Evolutionary conservation across 2,888 invertebrate species (phyloP).

Genomic region (Cremastinae sp.): DNA sequence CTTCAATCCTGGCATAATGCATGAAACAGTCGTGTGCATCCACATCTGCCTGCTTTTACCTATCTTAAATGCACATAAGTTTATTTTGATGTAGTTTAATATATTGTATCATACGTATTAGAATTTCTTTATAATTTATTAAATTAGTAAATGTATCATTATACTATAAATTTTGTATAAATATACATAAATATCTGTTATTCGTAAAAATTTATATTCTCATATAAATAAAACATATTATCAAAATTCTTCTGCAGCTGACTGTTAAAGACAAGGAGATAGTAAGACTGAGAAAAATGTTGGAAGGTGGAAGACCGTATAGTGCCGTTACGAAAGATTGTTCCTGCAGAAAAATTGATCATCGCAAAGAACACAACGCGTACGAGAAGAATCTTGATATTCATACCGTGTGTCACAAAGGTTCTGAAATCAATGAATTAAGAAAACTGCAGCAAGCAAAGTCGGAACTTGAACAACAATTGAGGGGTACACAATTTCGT

Average conservation of each 20-base stretch:
- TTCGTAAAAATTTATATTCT: too few species aligned
- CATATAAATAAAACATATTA: too few species aligned
- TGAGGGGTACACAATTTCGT: slow-evolving; percentile 79
- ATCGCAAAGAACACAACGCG: slow-evolving; percentile 57
- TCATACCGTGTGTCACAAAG: slow-evolving; percentile 48
- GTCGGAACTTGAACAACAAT: slow-evolving; percentile 82
- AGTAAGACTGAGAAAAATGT: slow-evolving; percentile 84
- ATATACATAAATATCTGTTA: not conserved
- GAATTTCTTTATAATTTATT: too few species aligned
- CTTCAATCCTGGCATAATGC: not conserved
- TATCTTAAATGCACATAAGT: too few species aligned
- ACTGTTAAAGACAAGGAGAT: slow-evolving; percentile 85
- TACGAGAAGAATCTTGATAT: slow-evolving; percentile 34
- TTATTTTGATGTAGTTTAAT: too few species aligned
- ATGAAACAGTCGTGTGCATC: not conserved
- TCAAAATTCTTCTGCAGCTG: slow-evolving; percentile 67
- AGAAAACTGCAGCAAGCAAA: slow-evolving; percentile 84
- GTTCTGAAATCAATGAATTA: slow-evolving; percentile 79
- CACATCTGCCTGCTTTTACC: not conserved
- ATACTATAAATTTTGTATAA: too few species aligned
- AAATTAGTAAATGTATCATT: too few species aligned
- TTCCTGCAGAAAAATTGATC: slow-evolving; percentile 83
- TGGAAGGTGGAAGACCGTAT: slow-evolving; percentile 87
- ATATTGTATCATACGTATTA: too few species aligned
- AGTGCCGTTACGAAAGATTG: slow-evolving; percentile 85